Conservation (phyloP, 1,140 invertebrate genomes). For the Drosophila sulfurigaster region DNA sequence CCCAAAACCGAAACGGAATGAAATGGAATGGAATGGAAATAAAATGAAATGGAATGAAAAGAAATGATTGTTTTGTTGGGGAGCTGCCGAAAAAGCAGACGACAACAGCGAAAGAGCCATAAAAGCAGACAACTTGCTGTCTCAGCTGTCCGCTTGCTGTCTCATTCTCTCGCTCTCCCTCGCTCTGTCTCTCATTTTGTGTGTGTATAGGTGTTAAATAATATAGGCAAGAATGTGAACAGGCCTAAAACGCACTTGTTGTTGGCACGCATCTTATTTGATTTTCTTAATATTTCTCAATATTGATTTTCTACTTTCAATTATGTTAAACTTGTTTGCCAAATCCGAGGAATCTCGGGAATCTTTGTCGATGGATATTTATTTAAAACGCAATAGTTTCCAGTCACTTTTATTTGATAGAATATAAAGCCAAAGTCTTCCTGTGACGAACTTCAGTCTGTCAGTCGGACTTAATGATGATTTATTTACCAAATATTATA, state of each 20-base stretch:
- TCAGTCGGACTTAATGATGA: constrained; percentile 64
- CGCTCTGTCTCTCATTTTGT: background rate
- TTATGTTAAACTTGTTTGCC: constrained; percentile 57
- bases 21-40: constrained; percentile 57
- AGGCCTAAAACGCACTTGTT: constrained; percentile 77
- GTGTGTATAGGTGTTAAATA: constrained; percentile 72
- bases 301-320: constrained; percentile 72
- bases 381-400: constrained; percentile 70
- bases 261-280: constrained; percentile 41
- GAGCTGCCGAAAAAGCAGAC: constrained; percentile 53
- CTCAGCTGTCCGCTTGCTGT: constrained; percentile 12
- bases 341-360: constrained; percentile 21
- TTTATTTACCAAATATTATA: constrained; percentile 70
- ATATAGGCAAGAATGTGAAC: constrained; percentile 35
- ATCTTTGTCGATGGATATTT: constrained; percentile 20
- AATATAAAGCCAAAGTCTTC: constrained; percentile 17
- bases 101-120: constrained; percentile 54
- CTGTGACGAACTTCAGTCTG: constrained; percentile 9
- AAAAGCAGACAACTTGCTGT: constrained; percentile 30
- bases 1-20: constrained; percentile 64
- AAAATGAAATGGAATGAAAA: constrained; percentile 52
- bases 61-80: constrained; percentile 79
- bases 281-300: constrained; percentile 12
- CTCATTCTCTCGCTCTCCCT: constrained; percentile 13
- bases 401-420: constrained; percentile 62